A percentile compares a stretch with the other conserved stretches of the same genome.
These are phyloP conservation scores for Drosophila sucinea DNA, from an alignment of 1,140 invertebrate genomes.

Conservation along the genomic window DNA sequence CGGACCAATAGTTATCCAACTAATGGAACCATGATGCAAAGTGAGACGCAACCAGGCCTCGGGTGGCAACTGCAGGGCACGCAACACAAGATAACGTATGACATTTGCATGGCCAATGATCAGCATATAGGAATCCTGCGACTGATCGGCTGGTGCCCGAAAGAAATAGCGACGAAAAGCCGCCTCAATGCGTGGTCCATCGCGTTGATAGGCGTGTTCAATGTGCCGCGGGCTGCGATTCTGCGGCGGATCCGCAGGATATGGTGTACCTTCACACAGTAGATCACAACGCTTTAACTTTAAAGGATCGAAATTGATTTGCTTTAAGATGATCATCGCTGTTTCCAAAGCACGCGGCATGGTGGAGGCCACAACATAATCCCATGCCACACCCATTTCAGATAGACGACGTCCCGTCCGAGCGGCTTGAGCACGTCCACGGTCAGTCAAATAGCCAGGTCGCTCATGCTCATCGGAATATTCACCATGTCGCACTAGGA, in stretches of 20 bases:
- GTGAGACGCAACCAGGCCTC: conserved; percentile 97
- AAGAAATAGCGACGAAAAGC: conserved; percentile 97
- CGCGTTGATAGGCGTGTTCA: conserved; percentile 92
- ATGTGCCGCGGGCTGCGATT: conserved; percentile 88
- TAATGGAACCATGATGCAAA: conserved; percentile 96
- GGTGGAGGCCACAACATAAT: conserved; percentile 92
- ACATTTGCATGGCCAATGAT: conserved; percentile 99
- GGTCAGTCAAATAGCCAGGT: conserved; percentile 90
- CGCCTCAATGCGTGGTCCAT: conserved; percentile 97
- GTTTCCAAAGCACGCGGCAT: conserved; percentile 97
- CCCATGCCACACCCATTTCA: conserved; percentile 89
- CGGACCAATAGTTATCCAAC: conserved; percentile 93
- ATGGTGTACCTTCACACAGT: conserved; percentile 95
- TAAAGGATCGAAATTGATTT: conserved; percentile 76
- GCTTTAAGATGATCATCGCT: conserved; percentile 89
- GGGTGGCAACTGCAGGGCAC: conserved; percentile 97
- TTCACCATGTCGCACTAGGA: conserved; percentile 97
- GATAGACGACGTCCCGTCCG: conserved; percentile 90
- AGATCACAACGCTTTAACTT: conserved; percentile 88
- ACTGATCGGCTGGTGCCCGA: conserved; percentile 91
- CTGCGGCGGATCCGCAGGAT: conserved; percentile 95
- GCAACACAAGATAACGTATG: conserved; percentile 98
- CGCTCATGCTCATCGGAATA: conserved; percentile 92
- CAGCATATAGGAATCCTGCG: conserved; percentile 93
- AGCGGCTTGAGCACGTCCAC: conserved; percentile 92